phyloP scores from a whole-genome alignment of 2,888 invertebrate genomes.

The Phlogophora meticulosa region DNA sequence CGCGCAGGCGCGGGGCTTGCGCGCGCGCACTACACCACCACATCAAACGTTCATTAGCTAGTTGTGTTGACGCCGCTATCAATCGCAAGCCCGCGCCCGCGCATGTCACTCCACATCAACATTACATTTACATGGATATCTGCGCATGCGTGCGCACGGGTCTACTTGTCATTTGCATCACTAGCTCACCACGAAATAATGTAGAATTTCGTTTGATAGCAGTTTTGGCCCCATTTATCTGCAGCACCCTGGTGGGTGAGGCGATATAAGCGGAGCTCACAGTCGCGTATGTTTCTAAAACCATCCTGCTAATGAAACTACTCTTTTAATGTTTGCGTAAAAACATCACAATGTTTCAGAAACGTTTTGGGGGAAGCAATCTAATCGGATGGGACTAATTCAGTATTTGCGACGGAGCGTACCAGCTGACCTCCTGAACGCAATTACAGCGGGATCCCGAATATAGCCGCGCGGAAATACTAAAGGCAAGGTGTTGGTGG shows the following conservation, averaged over 20 bases:
- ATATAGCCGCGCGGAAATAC: conserved; percentile 41
- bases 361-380: conserved; percentile 2
- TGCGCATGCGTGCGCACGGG: conserved; percentile 45
- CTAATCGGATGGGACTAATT: conserved; percentile 17
- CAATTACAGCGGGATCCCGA: conserved; percentile 26
- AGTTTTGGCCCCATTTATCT: conserved; percentile 44
- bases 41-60: conserved; percentile 55
- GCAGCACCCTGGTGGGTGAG: conserved; percentile 19
- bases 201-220: conserved; percentile 42
- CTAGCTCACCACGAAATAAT: conserved; percentile 36
- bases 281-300: conserved; percentile 33
- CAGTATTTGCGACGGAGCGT: conserved; percentile 11
- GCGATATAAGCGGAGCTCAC: conserved; percentile 47
- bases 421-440: conserved; percentile 34
- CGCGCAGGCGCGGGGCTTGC: conserved; percentile 61
- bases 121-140: conserved; percentile 33
- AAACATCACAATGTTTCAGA: conserved; percentile 12
- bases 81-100: conserved; percentile 26
- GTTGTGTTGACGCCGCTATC: conserved; percentile 53
- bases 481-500: conserved; percentile 32
- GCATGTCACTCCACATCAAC: conserved; percentile 37
- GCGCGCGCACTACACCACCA: conserved; percentile 56
- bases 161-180: conserved; percentile 34
- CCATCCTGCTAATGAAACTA: conserved; percentile 27
- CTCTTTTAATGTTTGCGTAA: conserved; percentile 24